Conservation (phyloP, 2,888 invertebrate species). For the Hermaeophaga mercurialis region DNA sequence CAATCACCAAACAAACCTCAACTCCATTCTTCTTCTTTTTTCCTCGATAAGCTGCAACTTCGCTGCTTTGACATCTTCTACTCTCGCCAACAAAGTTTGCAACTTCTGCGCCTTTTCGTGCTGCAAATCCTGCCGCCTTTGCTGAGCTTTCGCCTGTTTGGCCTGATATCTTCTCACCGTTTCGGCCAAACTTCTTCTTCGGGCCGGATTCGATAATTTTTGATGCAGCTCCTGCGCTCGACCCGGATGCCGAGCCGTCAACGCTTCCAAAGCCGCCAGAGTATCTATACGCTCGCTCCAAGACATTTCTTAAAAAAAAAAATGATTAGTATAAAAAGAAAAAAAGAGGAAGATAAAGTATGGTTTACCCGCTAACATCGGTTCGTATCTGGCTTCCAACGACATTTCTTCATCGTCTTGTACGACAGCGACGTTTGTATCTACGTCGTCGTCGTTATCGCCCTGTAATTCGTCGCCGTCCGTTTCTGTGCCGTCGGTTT, state of each 20-base stretch:
- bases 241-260: conserved; percentile 89
- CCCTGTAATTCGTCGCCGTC: conserved; percentile 70
- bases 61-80: conserved; percentile 81
- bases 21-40: conserved; percentile 75
- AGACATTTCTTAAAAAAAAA: conserved; percentile 64
- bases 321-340: conserved; percentile 8
- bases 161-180: conserved; percentile 81
- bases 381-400: conserved; percentile 72
- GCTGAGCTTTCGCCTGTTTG: conserved; percentile 89
- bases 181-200: conserved; percentile 83
- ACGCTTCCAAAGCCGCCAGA: conserved; percentile 74
- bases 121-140: conserved; percentile 80
- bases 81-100: conserved; percentile 83
- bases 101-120: conserved; percentile 85
- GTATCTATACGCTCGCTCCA: conserved; percentile 87
- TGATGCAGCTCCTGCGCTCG: conserved; percentile 91
- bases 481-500: conserved; percentile 80
- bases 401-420: conserved; percentile 56
- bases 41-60: conserved; percentile 87
- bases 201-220: conserved; percentile 88
- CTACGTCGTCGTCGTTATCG: conserved; percentile 51
- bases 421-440: conserved; percentile 23
- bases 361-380: conserved; percentile 64
- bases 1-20: conserved; percentile 47
- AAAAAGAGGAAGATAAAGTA: background rate